phyloP scores from a whole-genome alignment of 2,888 invertebrate genomes.

The Sipha maydis region DNA sequence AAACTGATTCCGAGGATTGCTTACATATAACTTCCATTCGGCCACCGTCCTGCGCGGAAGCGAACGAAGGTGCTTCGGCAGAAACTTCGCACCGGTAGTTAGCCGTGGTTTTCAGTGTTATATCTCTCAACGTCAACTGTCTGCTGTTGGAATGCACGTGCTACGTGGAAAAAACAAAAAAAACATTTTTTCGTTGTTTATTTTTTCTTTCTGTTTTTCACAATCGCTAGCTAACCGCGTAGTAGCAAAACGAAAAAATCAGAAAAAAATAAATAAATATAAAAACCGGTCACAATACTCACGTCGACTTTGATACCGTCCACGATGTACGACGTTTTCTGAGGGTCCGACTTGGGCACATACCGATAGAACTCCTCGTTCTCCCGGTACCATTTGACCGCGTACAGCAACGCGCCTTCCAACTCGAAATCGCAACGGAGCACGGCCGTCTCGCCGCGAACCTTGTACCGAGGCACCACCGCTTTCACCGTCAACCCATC shows the following conservation, averaged over 20 bases:
- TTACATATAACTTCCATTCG: constrained; percentile 71
- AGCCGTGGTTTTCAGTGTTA: constrained; percentile 68
- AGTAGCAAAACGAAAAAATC: too few relatives aligned
- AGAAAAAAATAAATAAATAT: neutral
- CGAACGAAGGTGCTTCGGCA: constrained; percentile 70
- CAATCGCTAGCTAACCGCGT: neutral
- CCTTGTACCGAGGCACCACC: constrained; percentile 74
- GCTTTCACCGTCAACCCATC: constrained; percentile 72
- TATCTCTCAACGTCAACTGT: constrained; percentile 67
- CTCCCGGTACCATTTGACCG: constrained; percentile 87
- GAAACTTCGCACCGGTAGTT: constrained; percentile 70
- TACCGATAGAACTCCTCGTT: constrained; percentile 85
- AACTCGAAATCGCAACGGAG: constrained; percentile 77
- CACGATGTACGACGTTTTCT: constrained; percentile 75
- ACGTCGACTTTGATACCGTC: constrained; percentile 78
- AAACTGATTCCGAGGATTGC: constrained; percentile 64
- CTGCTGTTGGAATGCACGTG: constrained; percentile 67
- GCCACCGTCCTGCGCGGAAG: constrained; percentile 69
- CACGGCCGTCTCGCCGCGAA: constrained; percentile 75
- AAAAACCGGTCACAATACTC: constrained; percentile 67
- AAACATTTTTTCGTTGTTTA: neutral
- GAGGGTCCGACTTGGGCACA: constrained; percentile 72
- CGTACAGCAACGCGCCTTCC: constrained; percentile 77
- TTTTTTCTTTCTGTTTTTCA: neutral
- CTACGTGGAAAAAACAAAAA: constrained; percentile 66